Base-by-base conservation (phyloP, 37 sponge, comb jelly and placozoan species). In the Halisarca cf. caerulea region DNA sequence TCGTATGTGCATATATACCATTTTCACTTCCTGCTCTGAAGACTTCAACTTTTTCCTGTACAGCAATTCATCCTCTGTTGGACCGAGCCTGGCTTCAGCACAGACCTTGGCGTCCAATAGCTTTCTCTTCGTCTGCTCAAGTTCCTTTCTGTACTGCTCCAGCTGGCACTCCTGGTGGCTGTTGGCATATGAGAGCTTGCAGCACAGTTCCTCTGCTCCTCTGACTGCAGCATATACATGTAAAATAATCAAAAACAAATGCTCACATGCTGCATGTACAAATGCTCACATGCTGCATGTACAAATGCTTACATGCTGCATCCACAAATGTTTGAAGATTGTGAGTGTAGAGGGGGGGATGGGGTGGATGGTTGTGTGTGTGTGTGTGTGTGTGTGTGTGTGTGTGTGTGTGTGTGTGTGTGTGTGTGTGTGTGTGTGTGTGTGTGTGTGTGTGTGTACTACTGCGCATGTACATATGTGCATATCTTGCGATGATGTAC, bases 111-210 rank as follows among this genome's bases (percentile, higher is more conserved):
- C 53, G 23, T 86, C 83, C 72, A 85, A 38, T 0, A 91, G 85
- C 45, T 84, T 80, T 66, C 43, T 41, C 51, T 54, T 47, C 32
- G 58, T 66, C 21, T 18, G 25, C 75, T 86, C 84, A 55, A 92
- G 81, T 41, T 87, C 82, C 15, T 58, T 44, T 42, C 79, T 45
- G 37, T 18, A 45, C 45, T 45, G 27, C 54, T 69, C 80, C 57
- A 89, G 14, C 25, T 70, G 61, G 79, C 93, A 92, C 41, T 70
- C 58, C 81, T 89, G 90, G 44, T 92, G 93, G 28, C 42, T 35
- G 61, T 92, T 89, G 43, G 79, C 70, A 43, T 86, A 81, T 54
- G 55, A 23, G 44, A 92, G 87, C 66, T 89, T 89, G 53, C 44
- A 36, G 39, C 86, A 85, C 66, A 89, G 15, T 35, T 60, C 68